phyloP scores from a whole-genome alignment of 2,888 invertebrate genomes.

The Apamea monoglypha region DNA sequence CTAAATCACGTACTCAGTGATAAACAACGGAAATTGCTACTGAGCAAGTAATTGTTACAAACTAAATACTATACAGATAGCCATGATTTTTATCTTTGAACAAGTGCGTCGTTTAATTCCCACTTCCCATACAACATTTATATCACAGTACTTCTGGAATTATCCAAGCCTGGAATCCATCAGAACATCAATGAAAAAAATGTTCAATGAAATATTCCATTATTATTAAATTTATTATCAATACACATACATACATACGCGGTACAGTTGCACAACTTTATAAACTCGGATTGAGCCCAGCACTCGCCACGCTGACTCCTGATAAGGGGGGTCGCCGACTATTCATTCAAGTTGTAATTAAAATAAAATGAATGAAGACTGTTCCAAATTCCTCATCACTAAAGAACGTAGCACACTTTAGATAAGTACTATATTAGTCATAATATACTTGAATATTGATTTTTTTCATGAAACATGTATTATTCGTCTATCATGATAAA shows the following conservation, averaged over 20 bases:
- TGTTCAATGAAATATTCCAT: conserved; percentile 65
- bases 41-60: conserved; percentile 14
- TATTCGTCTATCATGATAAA: conserved; percentile 30
- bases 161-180: conserved; percentile 23
- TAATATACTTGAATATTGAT: conserved; percentile 17
- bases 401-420: conserved; percentile 32
- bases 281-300: conserved; percentile 72
- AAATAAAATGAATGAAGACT: conserved; percentile 80
- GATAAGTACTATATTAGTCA: conserved; percentile 26
- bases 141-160: conserved; percentile 32
- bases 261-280: conserved; percentile 65
- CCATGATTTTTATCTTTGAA: conserved; percentile 8
- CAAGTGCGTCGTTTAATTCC: conserved; percentile 10
- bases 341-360: conserved; percentile 82
- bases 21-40: conserved; percentile 16
- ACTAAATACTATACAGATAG: conserved; percentile 14
- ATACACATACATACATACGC: conserved; percentile 47
- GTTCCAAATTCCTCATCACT: conserved; percentile 52
- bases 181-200: conserved; percentile 55
- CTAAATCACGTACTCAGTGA: conserved; percentile 3
- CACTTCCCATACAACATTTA: conserved; percentile 22
- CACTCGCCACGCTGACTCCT: conserved; percentile 70
- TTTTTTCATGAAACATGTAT: conserved; percentile 32
- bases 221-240: conserved; percentile 55
- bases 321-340: conserved; percentile 81